A percentile compares a stretch with the other conserved stretches of the same genome.
These are phyloP conservation scores for Gymnocephalus cernua DNA, from an alignment of 2,113 vertebrate species.

Conservation along the genomic window DNA sequence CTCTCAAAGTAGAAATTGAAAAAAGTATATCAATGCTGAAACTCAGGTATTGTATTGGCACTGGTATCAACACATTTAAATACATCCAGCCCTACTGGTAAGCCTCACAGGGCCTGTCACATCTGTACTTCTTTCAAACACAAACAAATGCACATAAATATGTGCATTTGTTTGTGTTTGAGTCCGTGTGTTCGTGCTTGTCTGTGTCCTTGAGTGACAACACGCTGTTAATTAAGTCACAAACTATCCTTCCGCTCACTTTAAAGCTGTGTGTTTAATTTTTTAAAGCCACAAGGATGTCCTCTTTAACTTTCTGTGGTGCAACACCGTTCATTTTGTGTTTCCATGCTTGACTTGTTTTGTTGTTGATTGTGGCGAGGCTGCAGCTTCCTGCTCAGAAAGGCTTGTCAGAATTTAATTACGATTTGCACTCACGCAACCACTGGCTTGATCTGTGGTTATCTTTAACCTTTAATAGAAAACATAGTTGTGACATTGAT, in stretches of 20 bases:
- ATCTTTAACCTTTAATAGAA: constrained; percentile 26
- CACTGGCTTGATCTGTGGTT: constrained; percentile 10
- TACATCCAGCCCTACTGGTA: not conserved
- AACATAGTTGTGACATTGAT: not conserved
- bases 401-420: constrained; percentile 32
- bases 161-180: not conserved
- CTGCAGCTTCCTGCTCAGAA: constrained; percentile 11
- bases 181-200: not conserved
- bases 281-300: constrained; percentile 17
- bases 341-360: constrained; percentile 26
- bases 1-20: not conserved
- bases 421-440: constrained; percentile 28
- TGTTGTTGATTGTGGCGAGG: constrained; percentile 14
- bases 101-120: not conserved
- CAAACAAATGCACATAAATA: too few species aligned
- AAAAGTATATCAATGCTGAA: not conserved
- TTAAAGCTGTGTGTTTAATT: constrained; percentile 19
- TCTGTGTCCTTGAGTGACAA: constrained; percentile 1
- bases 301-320: constrained; percentile 6
- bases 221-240: constrained; percentile 12
- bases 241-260: not conserved
- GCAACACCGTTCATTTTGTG: not conserved
- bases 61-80: not conserved
- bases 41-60: not conserved
- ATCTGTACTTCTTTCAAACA: not conserved